Evolutionary conservation across 2,797 vertebrate genomes (phyloP).

Genomic region (Phoeniculus purpureus): DNA sequence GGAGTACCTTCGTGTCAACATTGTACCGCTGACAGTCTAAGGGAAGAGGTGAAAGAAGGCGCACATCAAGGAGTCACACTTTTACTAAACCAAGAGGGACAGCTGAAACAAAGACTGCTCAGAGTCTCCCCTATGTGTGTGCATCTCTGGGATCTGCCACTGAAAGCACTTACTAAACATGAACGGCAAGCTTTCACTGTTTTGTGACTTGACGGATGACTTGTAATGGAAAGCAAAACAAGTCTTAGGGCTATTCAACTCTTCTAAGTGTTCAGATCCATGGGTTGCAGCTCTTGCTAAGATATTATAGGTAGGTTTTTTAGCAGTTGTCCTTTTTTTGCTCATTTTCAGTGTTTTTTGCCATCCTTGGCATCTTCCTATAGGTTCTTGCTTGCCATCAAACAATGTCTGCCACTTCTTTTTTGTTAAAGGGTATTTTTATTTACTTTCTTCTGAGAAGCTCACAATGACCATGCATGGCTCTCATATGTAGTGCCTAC

Average conservation of each 20-base stretch:
- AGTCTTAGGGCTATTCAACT: not conserved
- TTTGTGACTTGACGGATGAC: not conserved
- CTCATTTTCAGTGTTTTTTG: not conserved
- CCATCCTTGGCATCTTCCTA: not conserved
- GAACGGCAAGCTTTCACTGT: not conserved
- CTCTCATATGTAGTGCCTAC: accelerated
- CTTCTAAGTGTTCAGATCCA: not conserved
- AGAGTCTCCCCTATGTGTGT: accelerated
- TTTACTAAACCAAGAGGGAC: not conserved
- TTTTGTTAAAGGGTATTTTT: not conserved
- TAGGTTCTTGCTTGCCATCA: not conserved
- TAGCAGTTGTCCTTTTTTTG: not conserved
- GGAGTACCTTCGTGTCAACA: not conserved
- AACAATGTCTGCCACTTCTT: not conserved
- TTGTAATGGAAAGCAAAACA: not conserved
- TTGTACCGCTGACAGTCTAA: not conserved
- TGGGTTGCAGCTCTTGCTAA: not conserved
- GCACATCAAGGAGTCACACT: not conserved
- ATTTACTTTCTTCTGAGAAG: not conserved
- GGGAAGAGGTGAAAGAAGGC: not conserved
- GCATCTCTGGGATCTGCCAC: not conserved
- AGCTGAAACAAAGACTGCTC: not conserved
- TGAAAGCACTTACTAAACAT: not conserved
- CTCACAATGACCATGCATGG: not conserved
- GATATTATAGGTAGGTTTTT: not conserved